Evolutionary conservation across 2,113 vertebrate genomes (phyloP).

Genomic region (Archilochus colubris): DNA sequence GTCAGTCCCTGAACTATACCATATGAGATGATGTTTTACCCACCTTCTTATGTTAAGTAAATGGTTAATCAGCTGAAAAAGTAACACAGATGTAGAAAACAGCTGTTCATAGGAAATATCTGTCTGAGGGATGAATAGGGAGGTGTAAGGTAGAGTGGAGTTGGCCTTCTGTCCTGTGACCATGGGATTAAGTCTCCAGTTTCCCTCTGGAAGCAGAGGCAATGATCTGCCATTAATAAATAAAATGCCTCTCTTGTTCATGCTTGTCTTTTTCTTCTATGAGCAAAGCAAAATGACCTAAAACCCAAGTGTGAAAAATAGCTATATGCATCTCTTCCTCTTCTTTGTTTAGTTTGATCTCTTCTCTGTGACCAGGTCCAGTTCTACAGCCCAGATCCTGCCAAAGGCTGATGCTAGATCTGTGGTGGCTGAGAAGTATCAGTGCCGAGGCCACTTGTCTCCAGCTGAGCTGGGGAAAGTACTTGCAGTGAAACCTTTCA

Average conservation of each 20-base stretch:
- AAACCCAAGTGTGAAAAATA: background rate
- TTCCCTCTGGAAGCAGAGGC: background rate
- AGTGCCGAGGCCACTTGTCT: background rate
- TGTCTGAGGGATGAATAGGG: background rate
- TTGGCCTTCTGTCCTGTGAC: background rate
- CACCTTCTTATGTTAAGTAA: background rate
- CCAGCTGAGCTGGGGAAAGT: background rate
- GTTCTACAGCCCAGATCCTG: background rate
- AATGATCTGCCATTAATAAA: background rate
- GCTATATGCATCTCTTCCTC: background rate
- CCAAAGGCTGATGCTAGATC: background rate
- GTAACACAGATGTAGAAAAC: background rate
- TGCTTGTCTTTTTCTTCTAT: background rate
- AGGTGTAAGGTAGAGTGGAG: background rate
- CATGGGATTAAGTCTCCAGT: background rate
- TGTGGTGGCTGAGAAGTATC: background rate
- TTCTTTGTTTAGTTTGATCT: background rate
- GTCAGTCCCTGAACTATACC: background rate
- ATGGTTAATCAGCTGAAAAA: background rate
- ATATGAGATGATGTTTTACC: background rate
- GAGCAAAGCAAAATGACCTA: background rate
- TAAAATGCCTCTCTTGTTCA: background rate
- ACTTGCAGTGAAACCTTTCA: background rate
- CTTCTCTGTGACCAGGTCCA: background rate
- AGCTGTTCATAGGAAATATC: background rate